These are phyloP conservation scores for Eledona agricola DNA, from an alignment of 2,888 invertebrate genomes.

Conservation along the genomic window DNA sequence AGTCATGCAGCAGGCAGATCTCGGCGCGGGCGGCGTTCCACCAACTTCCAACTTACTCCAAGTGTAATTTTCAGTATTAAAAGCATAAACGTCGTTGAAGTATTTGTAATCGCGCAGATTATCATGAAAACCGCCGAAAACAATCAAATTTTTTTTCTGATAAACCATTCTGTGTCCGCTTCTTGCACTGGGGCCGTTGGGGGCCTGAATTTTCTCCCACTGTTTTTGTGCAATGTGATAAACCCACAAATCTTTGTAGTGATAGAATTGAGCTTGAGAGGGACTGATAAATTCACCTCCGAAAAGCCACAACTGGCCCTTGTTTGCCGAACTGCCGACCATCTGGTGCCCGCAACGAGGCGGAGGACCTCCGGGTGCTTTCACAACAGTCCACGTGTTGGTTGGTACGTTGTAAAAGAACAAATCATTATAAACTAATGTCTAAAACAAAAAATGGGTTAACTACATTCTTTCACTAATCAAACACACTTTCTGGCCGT, in stretches of 20 bases:
- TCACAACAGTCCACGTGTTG: constrained; percentile 81
- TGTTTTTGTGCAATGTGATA: constrained; percentile 71
- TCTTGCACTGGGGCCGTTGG: constrained; percentile 82
- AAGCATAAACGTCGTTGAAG: constrained; percentile 85
- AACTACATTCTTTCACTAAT: neutral
- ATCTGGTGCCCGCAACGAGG: constrained; percentile 92
- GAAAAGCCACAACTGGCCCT: constrained; percentile 81
- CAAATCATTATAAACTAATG: constrained; percentile 86
- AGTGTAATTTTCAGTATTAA: constrained; percentile 79
- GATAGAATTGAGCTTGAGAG: constrained; percentile 90
- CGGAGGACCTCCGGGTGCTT: constrained; percentile 85
- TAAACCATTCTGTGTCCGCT: constrained; percentile 91
- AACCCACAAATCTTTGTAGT: constrained; percentile 92
- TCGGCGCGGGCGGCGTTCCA: constrained; percentile 76
- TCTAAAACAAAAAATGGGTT: constrained; percentile 66
- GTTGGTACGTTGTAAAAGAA: constrained; percentile 82
- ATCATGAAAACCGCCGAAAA: constrained; percentile 94
- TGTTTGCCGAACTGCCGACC: constrained; percentile 75
- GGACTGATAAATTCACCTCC: constrained; percentile 94
- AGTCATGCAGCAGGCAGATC: constrained; percentile 83
- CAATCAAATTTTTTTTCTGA: constrained; percentile 78
- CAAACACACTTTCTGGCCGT: constrained; percentile 78
- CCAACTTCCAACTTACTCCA: constrained; percentile 78
- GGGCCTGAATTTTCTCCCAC: constrained; percentile 84
- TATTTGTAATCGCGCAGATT: constrained; percentile 87